phyloP scores from a whole-genome alignment of 2,888 invertebrate species.

The Eulithis testata region DNA sequence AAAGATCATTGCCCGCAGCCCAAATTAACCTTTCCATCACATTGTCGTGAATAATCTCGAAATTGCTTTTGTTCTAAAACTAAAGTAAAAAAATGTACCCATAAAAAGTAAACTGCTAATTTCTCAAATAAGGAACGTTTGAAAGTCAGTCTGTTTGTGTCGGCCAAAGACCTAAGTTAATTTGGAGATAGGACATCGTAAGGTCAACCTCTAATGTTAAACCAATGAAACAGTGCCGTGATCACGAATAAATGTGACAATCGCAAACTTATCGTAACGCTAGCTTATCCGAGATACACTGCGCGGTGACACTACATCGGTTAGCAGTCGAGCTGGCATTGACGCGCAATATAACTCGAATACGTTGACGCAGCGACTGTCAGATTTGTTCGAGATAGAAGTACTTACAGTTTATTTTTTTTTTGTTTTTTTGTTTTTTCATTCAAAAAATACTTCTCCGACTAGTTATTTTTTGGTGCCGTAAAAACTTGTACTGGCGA shows the following conservation, averaged over 20 bases:
- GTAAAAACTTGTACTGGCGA: not conserved
- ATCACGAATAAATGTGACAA: too few species aligned
- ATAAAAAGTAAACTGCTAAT: slow-evolving; percentile 73
- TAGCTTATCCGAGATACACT: too few species aligned
- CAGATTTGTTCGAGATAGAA: too few species aligned
- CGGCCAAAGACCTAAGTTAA: slow-evolving; percentile 71
- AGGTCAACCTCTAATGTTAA: slow-evolving; percentile 53
- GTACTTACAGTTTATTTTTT: too few species aligned
- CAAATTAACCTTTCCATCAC: slow-evolving; percentile 25
- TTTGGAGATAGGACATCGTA: slow-evolving; percentile 67
- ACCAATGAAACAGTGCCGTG: not conserved
- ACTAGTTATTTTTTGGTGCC: not conserved
- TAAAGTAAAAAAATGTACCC: slow-evolving; percentile 41
- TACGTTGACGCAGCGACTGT: too few species aligned
- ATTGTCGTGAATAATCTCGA: slow-evolving; percentile 17
- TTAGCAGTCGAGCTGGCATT: too few species aligned
- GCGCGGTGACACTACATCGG: too few species aligned
- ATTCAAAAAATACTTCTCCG: slow-evolving; percentile 5
- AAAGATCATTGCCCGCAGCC: slow-evolving; percentile 17
- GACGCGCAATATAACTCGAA: too few species aligned
- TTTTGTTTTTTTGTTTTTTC: too few species aligned
- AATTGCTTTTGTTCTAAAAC: slow-evolving; percentile 34
- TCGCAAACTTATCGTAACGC: too few species aligned
- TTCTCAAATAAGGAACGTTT: slow-evolving; percentile 70
- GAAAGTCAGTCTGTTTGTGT: slow-evolving; percentile 71